phyloP scores from a whole-genome alignment of 2,888 invertebrate species.

The Brachypalpus laphriformis region DNA sequence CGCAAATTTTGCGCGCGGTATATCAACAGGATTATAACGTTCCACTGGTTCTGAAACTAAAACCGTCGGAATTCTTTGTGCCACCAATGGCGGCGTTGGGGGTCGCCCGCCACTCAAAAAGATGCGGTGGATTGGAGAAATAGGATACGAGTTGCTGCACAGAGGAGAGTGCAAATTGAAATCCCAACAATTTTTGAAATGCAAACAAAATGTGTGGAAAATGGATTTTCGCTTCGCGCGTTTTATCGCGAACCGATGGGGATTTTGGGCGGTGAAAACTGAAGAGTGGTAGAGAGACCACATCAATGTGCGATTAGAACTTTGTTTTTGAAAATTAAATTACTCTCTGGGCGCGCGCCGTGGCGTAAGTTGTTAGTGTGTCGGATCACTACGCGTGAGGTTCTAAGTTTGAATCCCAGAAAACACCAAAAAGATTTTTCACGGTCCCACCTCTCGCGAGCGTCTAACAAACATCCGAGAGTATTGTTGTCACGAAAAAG shows the following conservation, averaged over 20 bases:
- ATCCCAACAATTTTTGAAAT: conserved; percentile 44
- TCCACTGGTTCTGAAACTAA: conserved; percentile 5
- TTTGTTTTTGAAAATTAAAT: background rate
- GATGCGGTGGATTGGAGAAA: background rate
- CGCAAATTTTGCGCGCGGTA: conserved; percentile 58
- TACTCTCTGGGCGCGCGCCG: too few species aligned
- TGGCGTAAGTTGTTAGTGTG: too few species aligned
- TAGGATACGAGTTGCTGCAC: background rate
- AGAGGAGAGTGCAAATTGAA: conserved; percentile 13
- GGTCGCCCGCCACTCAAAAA: conserved; percentile 4
- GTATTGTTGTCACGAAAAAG: too few species aligned
- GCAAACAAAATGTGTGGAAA: conserved; percentile 29
- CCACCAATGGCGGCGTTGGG: conserved; percentile 1
- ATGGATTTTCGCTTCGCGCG: conserved; percentile 7
- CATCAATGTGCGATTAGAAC: background rate
- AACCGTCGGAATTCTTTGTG: conserved; percentile 21
- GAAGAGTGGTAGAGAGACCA: background rate
- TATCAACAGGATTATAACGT: conserved; percentile 59
- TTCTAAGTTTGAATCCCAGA: too few species aligned
- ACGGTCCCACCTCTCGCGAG: too few species aligned
- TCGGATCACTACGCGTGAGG: too few species aligned
- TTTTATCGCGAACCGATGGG: conserved; percentile 4
- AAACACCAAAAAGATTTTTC: too few species aligned
- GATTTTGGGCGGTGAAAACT: background rate
- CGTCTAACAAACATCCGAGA: too few species aligned